Conservation (phyloP, 2,797 vertebrate genomes). For the Karalla daura region DNA sequence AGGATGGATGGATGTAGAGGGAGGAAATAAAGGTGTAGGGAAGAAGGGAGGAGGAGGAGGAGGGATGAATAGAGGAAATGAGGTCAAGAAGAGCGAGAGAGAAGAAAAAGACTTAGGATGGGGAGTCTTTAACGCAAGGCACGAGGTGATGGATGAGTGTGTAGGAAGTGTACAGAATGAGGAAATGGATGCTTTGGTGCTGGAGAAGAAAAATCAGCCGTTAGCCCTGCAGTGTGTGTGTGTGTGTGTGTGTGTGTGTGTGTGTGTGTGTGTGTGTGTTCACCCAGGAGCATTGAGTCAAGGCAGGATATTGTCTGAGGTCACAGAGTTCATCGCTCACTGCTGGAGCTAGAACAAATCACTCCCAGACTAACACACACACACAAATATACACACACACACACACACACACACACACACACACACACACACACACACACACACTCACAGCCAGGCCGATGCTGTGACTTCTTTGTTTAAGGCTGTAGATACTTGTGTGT, state of each 20-base stretch:
- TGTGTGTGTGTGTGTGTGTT: slow-evolving; percentile 22
- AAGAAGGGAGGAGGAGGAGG: not conserved
- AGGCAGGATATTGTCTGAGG: slow-evolving; percentile 55
- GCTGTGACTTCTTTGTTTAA: not conserved
- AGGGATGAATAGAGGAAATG: slow-evolving; percentile 24
- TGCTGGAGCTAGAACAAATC: slow-evolving; percentile 51
- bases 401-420: slow-evolving; percentile 12
- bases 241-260: slow-evolving; percentile 8
- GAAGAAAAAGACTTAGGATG: slow-evolving; percentile 37
- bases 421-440: slow-evolving; percentile 11
- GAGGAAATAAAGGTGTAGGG: not conserved
- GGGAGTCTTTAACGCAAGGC: slow-evolving; percentile 50
- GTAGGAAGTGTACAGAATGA: slow-evolving; percentile 51
- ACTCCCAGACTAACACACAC: slow-evolving; percentile 28
- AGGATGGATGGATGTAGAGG: not conserved
- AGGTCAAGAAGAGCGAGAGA: slow-evolving; percentile 31
- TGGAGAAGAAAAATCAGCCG: slow-evolving; percentile 48
- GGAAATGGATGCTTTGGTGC: slow-evolving; percentile 54
- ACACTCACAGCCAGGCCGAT: not conserved
- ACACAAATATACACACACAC: not conserved
- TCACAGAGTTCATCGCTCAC: slow-evolving; percentile 48
- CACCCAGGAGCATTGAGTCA: slow-evolving; percentile 40
- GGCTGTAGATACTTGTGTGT: slow-evolving; percentile 1
- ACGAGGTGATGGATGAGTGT: slow-evolving; percentile 66
- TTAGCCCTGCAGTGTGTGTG: slow-evolving; percentile 7